Evolutionary conservation across 2,888 invertebrate species (phyloP).

Genomic region (Lycophotia porphyrea): DNA sequence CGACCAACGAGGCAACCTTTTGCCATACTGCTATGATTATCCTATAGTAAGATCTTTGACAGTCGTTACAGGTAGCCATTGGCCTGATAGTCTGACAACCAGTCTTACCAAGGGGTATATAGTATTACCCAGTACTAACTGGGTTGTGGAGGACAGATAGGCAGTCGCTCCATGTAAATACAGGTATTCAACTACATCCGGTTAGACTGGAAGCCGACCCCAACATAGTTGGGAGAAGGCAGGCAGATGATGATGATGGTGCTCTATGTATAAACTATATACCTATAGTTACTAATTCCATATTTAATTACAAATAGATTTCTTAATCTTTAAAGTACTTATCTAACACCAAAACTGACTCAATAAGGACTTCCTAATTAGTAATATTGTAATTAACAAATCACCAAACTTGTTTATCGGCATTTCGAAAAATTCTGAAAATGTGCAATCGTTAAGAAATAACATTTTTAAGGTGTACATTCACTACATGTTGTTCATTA

Average conservation of each 20-base stretch:
- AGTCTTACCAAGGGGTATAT: not conserved
- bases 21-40: no score
- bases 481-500: not conserved
- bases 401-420: not conserved
- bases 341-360: not conserved
- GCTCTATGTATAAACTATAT: not conserved
- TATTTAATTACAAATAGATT: not conserved
- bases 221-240: not conserved
- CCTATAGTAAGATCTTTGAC: not conserved
- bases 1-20: no score
- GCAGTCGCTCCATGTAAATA: not conserved
- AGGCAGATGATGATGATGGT: not conserved
- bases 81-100: not conserved
- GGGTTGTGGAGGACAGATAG: not conserved
- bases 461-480: not conserved
- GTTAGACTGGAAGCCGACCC: not conserved
- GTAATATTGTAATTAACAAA: not conserved
- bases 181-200: not conserved
- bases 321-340: not conserved
- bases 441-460: constrained; percentile 5
- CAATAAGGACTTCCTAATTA: constrained; percentile 7
- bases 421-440: not conserved
- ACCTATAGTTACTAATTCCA: not conserved
- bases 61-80: no score
- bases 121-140: not conserved